Percentiles rank a stretch among this genome's conserved stretches.
Evolutionary conservation across 2,113 vertebrate genomes (phyloP).

Genomic region (Xenopus tropicalis): UCB_Xtro_10.0 CM004446.2:129367501-129368000

Average conservation of each 20-base stretch:
- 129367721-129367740: neutral
- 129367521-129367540: constrained; percentile 17
- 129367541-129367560: constrained; percentile 26
- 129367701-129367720: constrained; percentile 39
- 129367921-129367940: too few species aligned
- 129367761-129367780: neutral
- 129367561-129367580: constrained; percentile 41
- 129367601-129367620: constrained; percentile 56
- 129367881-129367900: too few species aligned
- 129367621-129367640: constrained; percentile 57
- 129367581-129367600: constrained; percentile 61
- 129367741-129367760: constrained; percentile 19
- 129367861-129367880: too few species aligned
- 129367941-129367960: too few species aligned
- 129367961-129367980: too few species aligned
- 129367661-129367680: constrained; percentile 59
- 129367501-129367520: neutral
- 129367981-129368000: too few species aligned
- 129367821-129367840: too few species aligned
- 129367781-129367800: neutral
- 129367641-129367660: constrained; percentile 60
- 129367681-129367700: constrained; percentile 58
- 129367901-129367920: too few species aligned
- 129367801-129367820: too few species aligned
- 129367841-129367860: too few species aligned